Evolutionary conservation across 2,888 invertebrate genomes (phyloP), one percentile per base, ranked within the genome.

Genomic region (Atherix ibis): DNA sequence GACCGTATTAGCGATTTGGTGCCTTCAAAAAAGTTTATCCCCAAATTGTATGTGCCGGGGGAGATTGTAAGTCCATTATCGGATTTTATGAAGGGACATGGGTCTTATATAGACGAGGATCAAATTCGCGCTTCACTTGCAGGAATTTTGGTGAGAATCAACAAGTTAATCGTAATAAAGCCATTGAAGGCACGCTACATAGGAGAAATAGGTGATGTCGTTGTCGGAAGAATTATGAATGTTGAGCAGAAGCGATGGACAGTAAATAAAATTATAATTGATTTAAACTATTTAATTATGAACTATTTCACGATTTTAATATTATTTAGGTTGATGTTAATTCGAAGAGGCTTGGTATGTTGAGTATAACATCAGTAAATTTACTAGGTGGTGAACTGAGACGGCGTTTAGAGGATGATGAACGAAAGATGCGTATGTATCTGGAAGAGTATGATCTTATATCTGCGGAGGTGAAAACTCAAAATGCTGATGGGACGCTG

Each of bases 311-410:
- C 13, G 17, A 18, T 5, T 3, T 4, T 16, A n/a, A n/a, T n/a
- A n/a, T n/a, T n/a, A n/a, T n/a, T n/a, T n/a, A n/a, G n/a, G n/a
- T n/a, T n/a, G 87, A 95, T 49, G 89, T 88, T 2, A 92, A 92
- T 61, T 80, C 91, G 0, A 75, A 89, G 35, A 62, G 82, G 51
- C 89, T 92, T 61, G 85, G 92, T 1, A 69, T 84, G 27, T 67
- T 98, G 9, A 68, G 85, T 40, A 62, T 98, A 13, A 88, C 92
- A 1, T 84, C 92, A 19, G 92, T 98, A 2, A 95, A 97, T 66
- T 68, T 98, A 41, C 97, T 97, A n/a, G 95, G 95, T 18, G 87
- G 88, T 35, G 97, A 97, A 68, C 63, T 95, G 77, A 70, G 95
- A 41, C 67, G 92, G 35, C 70, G 92, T 51, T 89, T 85, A 4